These are phyloP conservation scores for Cactoblastis cactorum DNA, from an alignment of 2,888 invertebrate genomes.

Conservation along the genomic window DNA sequence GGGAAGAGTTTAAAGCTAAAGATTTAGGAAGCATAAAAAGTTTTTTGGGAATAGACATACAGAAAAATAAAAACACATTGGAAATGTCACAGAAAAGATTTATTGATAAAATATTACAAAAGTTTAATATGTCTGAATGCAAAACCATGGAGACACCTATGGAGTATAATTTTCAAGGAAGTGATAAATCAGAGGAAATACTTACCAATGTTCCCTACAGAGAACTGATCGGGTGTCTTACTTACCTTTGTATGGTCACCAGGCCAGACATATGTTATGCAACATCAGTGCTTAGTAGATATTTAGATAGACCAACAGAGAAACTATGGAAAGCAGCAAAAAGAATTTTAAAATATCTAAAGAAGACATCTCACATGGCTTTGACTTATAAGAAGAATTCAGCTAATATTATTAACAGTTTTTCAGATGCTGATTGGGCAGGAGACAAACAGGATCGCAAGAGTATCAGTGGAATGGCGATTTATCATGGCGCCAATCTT, in stretches of 20 bases:
- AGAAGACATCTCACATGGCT: no score
- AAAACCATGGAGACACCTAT: no score
- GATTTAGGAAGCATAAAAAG: no score
- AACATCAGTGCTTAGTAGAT: not conserved
- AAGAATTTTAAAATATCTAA: not conserved
- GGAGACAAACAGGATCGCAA: constrained; percentile 1
- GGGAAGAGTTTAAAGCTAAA: no score
- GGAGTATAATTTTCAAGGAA: no score
- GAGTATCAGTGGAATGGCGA: not conserved
- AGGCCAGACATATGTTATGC: not conserved
- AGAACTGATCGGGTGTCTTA: not conserved
- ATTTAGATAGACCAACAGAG: not conserved
- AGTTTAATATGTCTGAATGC: no score
- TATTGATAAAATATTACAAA: no score
- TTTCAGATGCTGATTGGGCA: constrained; percentile 16
- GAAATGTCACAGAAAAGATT: no score
- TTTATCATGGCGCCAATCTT: not conserved
- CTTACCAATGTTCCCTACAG: not conserved
- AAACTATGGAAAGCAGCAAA: not conserved
- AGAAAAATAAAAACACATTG: no score
- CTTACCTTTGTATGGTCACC: not conserved
- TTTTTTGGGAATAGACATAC: no score
- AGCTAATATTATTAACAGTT: no score
- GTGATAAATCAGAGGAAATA: not conserved
- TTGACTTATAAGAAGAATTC: no score